Percentiles rank a stretch among this genome's conserved stretches.
These are phyloP conservation scores for Dysdera silvatica DNA, from an alignment of 1,140 invertebrate genomes.

Conservation along the genomic window DNA sequence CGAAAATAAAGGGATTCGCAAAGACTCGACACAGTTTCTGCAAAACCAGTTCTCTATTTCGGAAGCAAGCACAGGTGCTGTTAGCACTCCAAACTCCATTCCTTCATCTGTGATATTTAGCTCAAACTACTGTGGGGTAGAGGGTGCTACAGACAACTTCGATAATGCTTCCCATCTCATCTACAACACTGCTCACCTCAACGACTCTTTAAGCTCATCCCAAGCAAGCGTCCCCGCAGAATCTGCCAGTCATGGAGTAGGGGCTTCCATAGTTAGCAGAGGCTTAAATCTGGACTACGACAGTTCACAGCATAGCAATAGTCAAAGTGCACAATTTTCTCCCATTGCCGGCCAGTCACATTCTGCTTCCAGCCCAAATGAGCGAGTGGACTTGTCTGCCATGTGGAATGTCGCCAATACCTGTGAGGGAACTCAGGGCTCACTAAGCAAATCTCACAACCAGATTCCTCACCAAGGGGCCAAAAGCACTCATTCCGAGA, in stretches of 20 bases:
- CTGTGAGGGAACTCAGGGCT: too few species aligned
- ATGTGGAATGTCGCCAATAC: too few species aligned
- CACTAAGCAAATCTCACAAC: not conserved
- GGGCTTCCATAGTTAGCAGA: conserved; percentile 23
- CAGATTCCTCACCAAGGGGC: not conserved
- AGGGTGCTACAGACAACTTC: conserved; percentile 7
- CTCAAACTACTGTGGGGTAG: conserved; percentile 13
- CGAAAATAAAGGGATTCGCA: too few species aligned
- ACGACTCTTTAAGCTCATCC: not conserved
- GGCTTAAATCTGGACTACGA: not conserved
- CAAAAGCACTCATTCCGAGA: not conserved
- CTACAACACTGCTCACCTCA: not conserved
- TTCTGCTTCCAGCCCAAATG: too few species aligned
- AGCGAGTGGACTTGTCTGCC: too few species aligned
- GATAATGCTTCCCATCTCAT: not conserved
- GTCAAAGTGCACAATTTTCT: conserved; percentile 21
- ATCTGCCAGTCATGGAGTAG: conserved; percentile 1
- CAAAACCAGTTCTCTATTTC: too few species aligned
- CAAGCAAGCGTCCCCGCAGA: not conserved
- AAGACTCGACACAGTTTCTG: too few species aligned
- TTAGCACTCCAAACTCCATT: conserved; percentile 11
- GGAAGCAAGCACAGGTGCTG: conserved; percentile 13
- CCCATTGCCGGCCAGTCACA: conserved; percentile 8
- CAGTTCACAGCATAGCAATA: conserved; percentile 3
- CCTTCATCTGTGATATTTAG: conserved; percentile 27